These are phyloP conservation scores for Furcifer pardalis DNA, from an alignment of 2,797 vertebrate genomes.

Conservation along the genomic window DNA sequence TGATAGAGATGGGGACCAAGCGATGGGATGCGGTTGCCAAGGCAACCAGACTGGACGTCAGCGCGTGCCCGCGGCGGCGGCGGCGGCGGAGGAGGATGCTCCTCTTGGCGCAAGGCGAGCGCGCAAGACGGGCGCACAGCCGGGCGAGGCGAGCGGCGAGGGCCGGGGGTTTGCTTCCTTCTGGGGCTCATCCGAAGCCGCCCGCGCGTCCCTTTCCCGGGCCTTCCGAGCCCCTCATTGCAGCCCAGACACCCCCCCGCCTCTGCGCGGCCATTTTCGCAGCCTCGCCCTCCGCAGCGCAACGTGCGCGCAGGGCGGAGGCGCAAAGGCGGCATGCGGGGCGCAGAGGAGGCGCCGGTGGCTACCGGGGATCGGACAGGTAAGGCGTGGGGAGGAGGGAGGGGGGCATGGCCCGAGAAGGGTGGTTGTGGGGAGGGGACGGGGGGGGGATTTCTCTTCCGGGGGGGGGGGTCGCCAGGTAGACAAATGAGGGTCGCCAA, in stretches of 20 bases:
- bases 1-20: too few relatives aligned
- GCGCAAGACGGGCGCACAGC: background rate
- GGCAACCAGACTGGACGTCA: constrained; percentile 98
- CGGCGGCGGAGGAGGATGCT: constrained; percentile 76
- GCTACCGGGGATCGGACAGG: constrained; percentile 95
- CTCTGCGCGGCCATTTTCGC: constrained; percentile 74
- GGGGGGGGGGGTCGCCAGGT: too few relatives aligned
- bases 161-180: constrained; percentile 43
- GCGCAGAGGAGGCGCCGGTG: constrained; percentile 90
- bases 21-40: constrained; percentile 96
- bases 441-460: too few relatives aligned
- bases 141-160: constrained; percentile 10
- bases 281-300: constrained; percentile 70
- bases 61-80: constrained; percentile 78
- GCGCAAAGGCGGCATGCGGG: constrained; percentile 93
- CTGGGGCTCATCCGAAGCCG: constrained; percentile 44
- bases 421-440: background rate
- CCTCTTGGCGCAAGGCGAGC: background rate
- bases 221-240: constrained; percentile 48
- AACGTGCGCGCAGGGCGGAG: constrained; percentile 68
- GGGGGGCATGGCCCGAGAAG: constrained; percentile 50
- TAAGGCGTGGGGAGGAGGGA: constrained; percentile 65
- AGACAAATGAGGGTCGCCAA: too few relatives aligned
- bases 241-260: constrained; percentile 38
- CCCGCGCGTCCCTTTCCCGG: background rate